Conservation (phyloP, 2,888 invertebrate genomes). For the Nyleta sp. region DNA sequence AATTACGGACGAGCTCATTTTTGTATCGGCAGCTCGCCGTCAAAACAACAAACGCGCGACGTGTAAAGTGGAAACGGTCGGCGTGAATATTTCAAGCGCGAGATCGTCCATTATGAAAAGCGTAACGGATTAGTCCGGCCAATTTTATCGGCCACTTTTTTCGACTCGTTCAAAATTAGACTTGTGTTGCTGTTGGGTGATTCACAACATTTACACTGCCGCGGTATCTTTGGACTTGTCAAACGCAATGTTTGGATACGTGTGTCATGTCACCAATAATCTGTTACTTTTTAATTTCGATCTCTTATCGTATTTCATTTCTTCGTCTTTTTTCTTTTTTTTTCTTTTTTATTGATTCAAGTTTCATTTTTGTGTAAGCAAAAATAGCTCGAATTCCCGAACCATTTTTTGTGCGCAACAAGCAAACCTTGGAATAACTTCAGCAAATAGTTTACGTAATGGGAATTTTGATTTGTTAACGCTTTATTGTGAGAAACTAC, state of each 20-base stretch:
- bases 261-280: conserved; percentile 7
- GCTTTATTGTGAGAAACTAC: conserved; percentile 30
- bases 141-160: conserved; percentile 10
- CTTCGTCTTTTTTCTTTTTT: too few relatives aligned
- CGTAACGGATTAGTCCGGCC: neutral
- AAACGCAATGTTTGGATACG: conserved; percentile 18
- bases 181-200: conserved; percentile 2
- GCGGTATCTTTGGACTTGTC: conserved; percentile 20
- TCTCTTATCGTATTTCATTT: too few relatives aligned
- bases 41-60: too few relatives aligned
- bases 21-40: too few relatives aligned
- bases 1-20: too few relatives aligned
- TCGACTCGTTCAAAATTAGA: conserved; percentile 13
- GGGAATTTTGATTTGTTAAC: conserved; percentile 25
- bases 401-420: neutral
- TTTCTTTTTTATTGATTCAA: too few relatives aligned
- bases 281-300: conserved; percentile 7
- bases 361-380: too few relatives aligned
- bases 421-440: neutral
- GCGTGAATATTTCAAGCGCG: conserved; percentile 7
- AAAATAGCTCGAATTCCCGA: neutral
- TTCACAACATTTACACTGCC: conserved; percentile 37
- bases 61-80: neutral
- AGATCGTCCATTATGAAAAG: too few relatives aligned
- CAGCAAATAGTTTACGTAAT: conserved; percentile 12